phyloP scores from a whole-genome alignment of 2,888 invertebrate genomes.

The Drosophila mimetica region DNA sequence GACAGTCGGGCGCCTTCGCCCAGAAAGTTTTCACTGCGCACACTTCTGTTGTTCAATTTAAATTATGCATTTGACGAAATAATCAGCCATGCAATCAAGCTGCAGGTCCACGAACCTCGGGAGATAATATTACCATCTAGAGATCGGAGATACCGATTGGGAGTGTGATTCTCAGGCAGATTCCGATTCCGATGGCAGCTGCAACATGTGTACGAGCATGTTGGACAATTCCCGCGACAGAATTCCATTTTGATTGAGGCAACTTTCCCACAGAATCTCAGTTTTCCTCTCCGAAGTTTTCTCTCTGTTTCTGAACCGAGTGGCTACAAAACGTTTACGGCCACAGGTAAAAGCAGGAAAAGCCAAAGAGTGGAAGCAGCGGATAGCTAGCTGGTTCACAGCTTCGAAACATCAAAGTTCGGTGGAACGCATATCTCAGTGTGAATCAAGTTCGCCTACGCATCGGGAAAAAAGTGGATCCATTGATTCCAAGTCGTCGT shows the following conservation, averaged over 20 bases:
- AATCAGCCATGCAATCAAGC: slow-evolving; percentile 77
- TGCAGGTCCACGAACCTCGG: slow-evolving; percentile 21
- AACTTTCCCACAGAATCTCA: slow-evolving; percentile 77
- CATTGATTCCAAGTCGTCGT: slow-evolving; percentile 73
- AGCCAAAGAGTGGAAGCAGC: slow-evolving; percentile 18
- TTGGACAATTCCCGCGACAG: slow-evolving; percentile 67
- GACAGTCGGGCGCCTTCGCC: slow-evolving; percentile 33
- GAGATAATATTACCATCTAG: slow-evolving; percentile 65
- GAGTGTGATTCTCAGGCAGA: slow-evolving; percentile 44
- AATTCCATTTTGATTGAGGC: slow-evolving; percentile 76
- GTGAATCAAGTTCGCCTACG: slow-evolving; percentile 79
- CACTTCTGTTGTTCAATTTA: slow-evolving; percentile 63
- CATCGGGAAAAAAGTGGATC: slow-evolving; percentile 74
- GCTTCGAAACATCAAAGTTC: slow-evolving; percentile 76
- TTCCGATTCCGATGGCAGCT: slow-evolving; percentile 22
- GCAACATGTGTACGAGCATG: slow-evolving; percentile 71
- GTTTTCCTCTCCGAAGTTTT: slow-evolving; percentile 24
- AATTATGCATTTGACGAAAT: slow-evolving; percentile 78
- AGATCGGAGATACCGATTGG: slow-evolving; percentile 42
- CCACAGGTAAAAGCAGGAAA: slow-evolving; percentile 43
- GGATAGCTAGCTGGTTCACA: slow-evolving; percentile 38
- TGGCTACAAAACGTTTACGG: slow-evolving; percentile 70
- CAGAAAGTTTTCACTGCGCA: slow-evolving; percentile 56
- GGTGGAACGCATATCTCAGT: slow-evolving; percentile 79
- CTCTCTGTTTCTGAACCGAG: neutral